These are phyloP conservation scores for Venusia cambrica DNA, from an alignment of 2,888 invertebrate genomes.

Conservation along the genomic window DNA sequence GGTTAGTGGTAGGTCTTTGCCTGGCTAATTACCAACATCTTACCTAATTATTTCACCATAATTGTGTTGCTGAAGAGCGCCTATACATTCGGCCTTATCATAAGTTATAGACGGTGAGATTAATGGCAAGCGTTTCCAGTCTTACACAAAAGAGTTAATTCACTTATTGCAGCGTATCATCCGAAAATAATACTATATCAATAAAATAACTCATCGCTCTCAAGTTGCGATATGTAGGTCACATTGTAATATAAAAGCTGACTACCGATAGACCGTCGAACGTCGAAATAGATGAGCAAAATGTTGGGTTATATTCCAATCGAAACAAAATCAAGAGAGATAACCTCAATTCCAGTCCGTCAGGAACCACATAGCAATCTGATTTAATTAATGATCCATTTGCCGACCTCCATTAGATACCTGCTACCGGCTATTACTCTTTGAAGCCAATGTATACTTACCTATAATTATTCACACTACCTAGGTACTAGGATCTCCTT, in stretches of 20 bases:
- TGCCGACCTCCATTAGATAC: constrained; percentile 15
- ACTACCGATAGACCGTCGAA: constrained; percentile 7
- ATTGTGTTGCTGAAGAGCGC: too few relatives aligned
- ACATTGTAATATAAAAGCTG: constrained; percentile 8
- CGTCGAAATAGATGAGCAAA: constrained; percentile 2
- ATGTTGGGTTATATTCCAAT: constrained; percentile 17
- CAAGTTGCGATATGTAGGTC: constrained; percentile 10
- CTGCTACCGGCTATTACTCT: constrained; percentile 6
- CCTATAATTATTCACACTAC: background rate
- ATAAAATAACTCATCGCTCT: constrained; percentile 3
- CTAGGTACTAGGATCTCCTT: constrained; percentile 6
- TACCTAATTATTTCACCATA: too few relatives aligned
- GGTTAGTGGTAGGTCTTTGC: too few relatives aligned
- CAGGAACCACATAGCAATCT: constrained; percentile 19
- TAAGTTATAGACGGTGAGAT: too few relatives aligned
- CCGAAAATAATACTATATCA: constrained; percentile 15
- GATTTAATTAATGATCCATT: constrained; percentile 25
- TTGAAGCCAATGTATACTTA: too few relatives aligned
- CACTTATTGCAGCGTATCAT: constrained; percentile 6
- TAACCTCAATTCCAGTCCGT: constrained; percentile 17
- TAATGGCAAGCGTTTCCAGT: too few relatives aligned
- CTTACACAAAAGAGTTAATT: too few relatives aligned
- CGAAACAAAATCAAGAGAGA: constrained; percentile 21
- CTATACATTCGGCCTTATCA: too few relatives aligned
- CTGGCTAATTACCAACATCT: too few relatives aligned